Conservation (phyloP, 2,888 invertebrate genomes). For the Leptopilina drosophilae region DNA sequence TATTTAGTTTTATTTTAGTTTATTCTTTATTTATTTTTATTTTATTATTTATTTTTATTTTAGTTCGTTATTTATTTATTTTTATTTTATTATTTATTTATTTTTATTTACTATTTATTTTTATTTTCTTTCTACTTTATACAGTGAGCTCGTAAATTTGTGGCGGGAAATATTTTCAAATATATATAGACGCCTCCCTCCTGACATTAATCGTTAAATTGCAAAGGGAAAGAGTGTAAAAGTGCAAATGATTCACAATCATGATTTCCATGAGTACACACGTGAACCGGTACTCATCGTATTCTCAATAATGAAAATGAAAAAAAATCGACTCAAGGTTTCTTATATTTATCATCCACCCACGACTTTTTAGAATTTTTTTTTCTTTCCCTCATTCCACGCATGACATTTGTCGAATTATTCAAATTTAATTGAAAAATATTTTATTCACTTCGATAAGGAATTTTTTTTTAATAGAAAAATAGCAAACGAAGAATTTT, state of each 20-base stretch:
- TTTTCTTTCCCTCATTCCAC: neutral
- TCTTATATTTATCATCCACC: conserved; percentile 65
- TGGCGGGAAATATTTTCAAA: conserved; percentile 18
- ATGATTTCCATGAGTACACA: conserved; percentile 54
- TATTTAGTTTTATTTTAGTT: too few relatives aligned
- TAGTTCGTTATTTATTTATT: too few relatives aligned
- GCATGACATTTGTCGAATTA: too few relatives aligned
- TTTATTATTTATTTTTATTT: too few relatives aligned
- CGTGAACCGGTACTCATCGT: conserved; percentile 48
- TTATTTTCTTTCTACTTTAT: too few relatives aligned
- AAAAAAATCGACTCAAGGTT: conserved; percentile 66
- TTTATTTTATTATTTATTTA: too few relatives aligned
- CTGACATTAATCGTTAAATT: conserved; percentile 55
- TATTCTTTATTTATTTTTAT: too few relatives aligned
- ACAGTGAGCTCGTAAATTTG: conserved; percentile 33
- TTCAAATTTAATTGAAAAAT: too few relatives aligned
- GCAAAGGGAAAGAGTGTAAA: conserved; percentile 51
- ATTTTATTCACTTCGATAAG: too few relatives aligned
- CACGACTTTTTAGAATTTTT: conserved; percentile 48
- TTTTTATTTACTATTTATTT: too few relatives aligned
- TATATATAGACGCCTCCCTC: neutral
- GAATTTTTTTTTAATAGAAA: too few relatives aligned
- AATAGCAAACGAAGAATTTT: too few relatives aligned
- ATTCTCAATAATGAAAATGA: conserved; percentile 54
- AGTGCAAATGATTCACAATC: conserved; percentile 58